Conservation (phyloP, 2,113 vertebrate genomes). For the Tachuris rubrigastra region DNA sequence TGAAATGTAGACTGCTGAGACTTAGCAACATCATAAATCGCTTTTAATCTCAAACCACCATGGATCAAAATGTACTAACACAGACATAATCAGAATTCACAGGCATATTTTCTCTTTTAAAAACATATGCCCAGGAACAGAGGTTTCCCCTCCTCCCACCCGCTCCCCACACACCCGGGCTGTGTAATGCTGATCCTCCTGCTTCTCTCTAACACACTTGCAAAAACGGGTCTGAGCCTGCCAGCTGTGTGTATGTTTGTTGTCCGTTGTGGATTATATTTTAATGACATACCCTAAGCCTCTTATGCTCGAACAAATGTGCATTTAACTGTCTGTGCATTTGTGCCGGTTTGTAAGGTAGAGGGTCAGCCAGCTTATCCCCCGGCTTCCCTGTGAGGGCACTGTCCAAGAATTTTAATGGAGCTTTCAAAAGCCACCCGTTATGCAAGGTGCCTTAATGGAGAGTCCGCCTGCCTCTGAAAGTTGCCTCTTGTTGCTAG, state of each 20-base stretch:
- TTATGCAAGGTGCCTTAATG: background rate
- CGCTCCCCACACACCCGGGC: background rate
- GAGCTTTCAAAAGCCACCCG: background rate
- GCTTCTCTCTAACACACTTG: background rate
- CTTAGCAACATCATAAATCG: background rate
- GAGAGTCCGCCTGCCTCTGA: background rate
- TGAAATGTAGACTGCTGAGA: background rate
- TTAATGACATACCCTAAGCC: conserved; percentile 52
- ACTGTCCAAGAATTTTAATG: conserved; percentile 25
- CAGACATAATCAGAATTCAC: background rate
- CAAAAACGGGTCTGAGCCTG: background rate
- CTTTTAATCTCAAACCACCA: conserved; percentile 11
- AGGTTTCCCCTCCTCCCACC: background rate
- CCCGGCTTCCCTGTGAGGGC: background rate
- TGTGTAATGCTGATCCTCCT: background rate
- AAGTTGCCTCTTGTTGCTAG: background rate
- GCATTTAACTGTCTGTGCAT: background rate
- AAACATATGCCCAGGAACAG: background rate
- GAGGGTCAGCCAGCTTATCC: conserved; percentile 14
- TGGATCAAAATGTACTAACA: conserved; percentile 19
- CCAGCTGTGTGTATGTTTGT: background rate
- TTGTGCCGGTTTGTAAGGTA: background rate
- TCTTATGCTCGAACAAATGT: conserved; percentile 1
- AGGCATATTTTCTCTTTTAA: conserved; percentile 10
- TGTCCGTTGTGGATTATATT: conserved; percentile 20